These are phyloP conservation scores for Acipenser transmontanus DNA, from an alignment of 2,797 vertebrate genomes.

Conservation along the genomic window DNA sequence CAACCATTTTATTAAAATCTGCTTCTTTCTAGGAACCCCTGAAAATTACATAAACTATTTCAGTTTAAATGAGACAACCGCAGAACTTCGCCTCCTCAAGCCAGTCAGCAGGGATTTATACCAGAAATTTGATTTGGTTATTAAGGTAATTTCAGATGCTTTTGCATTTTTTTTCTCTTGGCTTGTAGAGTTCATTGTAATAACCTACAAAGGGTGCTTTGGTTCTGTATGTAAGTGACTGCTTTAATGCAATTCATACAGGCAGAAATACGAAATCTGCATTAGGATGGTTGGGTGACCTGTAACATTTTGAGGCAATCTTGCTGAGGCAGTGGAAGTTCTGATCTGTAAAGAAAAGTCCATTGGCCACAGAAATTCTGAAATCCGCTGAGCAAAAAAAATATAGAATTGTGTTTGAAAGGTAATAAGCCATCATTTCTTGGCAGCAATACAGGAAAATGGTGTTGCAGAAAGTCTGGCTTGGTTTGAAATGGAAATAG, in stretches of 20 bases:
- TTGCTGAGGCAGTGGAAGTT: background rate
- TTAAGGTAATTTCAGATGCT: slow-evolving; percentile 76
- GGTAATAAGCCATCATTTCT: too few species aligned
- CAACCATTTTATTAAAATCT: background rate
- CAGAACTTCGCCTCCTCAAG: slow-evolving; percentile 77
- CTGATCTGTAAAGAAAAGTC: slow-evolving; percentile 10
- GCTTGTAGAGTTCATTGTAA: slow-evolving; percentile 29
- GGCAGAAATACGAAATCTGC: background rate
- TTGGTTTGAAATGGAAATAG: too few species aligned
- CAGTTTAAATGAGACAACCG: slow-evolving; percentile 81
- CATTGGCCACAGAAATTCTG: slow-evolving; percentile 15
- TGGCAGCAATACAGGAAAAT: too few species aligned
- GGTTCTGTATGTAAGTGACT: slow-evolving; percentile 43
- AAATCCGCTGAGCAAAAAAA: too few species aligned
- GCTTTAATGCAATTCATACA: background rate
- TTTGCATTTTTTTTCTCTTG: slow-evolving; percentile 29
- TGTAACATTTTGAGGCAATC: background rate
- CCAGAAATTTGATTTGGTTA: slow-evolving; percentile 87
- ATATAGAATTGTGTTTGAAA: too few species aligned
- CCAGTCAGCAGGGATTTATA: slow-evolving; percentile 85
- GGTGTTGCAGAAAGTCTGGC: too few species aligned
- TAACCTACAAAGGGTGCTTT: slow-evolving; percentile 32
- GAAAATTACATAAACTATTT: slow-evolving; percentile 79
- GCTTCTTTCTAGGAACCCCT: slow-evolving; percentile 73
- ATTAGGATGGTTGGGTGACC: background rate